phyloP scores from a whole-genome alignment of 1,140 invertebrate species.

The Penaeus vannamei region DNA sequence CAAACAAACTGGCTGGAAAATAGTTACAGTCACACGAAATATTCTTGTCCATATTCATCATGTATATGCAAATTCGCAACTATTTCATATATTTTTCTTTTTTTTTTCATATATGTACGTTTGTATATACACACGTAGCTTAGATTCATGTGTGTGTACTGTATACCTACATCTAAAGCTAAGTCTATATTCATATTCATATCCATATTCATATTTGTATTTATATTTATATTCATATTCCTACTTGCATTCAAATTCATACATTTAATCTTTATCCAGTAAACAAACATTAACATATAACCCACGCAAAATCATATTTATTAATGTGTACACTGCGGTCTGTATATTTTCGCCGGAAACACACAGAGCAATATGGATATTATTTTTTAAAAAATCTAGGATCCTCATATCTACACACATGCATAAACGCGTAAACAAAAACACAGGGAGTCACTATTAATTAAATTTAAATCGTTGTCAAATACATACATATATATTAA shows the following conservation, averaged over 20 bases:
- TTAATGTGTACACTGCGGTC: too few relatives aligned
- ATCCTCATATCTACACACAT: too few relatives aligned
- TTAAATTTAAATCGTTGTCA: too few relatives aligned
- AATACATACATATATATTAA: too few relatives aligned
- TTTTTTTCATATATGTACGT: not conserved
- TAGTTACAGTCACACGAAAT: slow-evolving; percentile 21
- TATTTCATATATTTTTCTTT: too few relatives aligned
- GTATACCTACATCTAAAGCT: not conserved
- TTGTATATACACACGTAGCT: not conserved
- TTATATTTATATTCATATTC: slow-evolving; percentile 18
- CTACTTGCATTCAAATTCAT: not conserved
- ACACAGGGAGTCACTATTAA: too few relatives aligned
- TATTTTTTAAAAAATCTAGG: too few relatives aligned
- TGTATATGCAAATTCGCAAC: slow-evolving; percentile 4
- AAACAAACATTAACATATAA: slow-evolving; percentile 12
- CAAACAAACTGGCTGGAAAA: slow-evolving; percentile 4
- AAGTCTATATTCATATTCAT: not conserved
- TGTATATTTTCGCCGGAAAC: too few relatives aligned
- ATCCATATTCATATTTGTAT: not conserved
- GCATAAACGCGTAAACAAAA: too few relatives aligned
- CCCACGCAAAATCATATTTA: too few relatives aligned
- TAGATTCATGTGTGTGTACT: not conserved
- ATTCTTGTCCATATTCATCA: not conserved
- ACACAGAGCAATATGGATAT: too few relatives aligned
- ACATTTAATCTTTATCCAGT: not conserved